These are phyloP conservation scores for Drosophila meridiana DNA, from an alignment of 2,888 invertebrate species.

Conservation along the genomic window DNA sequence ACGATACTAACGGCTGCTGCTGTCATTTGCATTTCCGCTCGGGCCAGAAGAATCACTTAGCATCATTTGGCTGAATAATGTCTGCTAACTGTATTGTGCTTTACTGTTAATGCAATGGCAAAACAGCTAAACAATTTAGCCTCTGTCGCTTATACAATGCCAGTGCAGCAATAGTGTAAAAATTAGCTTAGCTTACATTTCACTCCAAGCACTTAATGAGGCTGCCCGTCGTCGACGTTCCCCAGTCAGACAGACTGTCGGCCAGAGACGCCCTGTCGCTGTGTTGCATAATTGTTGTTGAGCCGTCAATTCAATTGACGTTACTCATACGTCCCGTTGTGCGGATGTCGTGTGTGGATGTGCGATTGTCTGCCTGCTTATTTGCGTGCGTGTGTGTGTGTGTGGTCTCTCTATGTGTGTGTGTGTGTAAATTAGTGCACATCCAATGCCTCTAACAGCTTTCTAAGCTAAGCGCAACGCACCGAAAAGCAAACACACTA, in stretches of 20 bases:
- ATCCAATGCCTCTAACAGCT: conserved; percentile 31
- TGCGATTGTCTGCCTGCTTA: not conserved
- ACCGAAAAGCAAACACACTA: conserved; percentile 7
- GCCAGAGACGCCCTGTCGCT: conserved; percentile 34
- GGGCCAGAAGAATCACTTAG: conserved; percentile 20
- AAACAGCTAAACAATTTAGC: conserved; percentile 25
- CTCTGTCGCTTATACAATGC: conserved; percentile 39
- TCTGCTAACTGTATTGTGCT: conserved; percentile 26
- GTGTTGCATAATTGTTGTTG: conserved; percentile 68
- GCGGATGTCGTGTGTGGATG: conserved; percentile 49
- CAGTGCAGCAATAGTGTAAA: conserved; percentile 38
- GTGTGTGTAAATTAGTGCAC: conserved; percentile 42
- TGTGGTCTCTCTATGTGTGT: not conserved
- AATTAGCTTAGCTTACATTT: conserved; percentile 59
- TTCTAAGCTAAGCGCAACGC: not conserved
- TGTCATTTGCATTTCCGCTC: conserved; percentile 37
- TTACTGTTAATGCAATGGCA: conserved; percentile 2
- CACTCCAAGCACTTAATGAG: conserved; percentile 57
- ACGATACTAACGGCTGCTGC: conserved; percentile 11
- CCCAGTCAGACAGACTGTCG: not conserved
- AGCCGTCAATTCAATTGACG: conserved; percentile 74
- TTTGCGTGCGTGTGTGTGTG: not conserved
- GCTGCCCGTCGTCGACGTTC: conserved; percentile 9
- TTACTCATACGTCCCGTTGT: conserved; percentile 71
- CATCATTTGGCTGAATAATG: conserved; percentile 19